Percentiles rank a stretch among this genome's conserved stretches.
Conservation (phyloP, 2,113 vertebrate species). For the Forbesichthys papilliferus region DNA sequence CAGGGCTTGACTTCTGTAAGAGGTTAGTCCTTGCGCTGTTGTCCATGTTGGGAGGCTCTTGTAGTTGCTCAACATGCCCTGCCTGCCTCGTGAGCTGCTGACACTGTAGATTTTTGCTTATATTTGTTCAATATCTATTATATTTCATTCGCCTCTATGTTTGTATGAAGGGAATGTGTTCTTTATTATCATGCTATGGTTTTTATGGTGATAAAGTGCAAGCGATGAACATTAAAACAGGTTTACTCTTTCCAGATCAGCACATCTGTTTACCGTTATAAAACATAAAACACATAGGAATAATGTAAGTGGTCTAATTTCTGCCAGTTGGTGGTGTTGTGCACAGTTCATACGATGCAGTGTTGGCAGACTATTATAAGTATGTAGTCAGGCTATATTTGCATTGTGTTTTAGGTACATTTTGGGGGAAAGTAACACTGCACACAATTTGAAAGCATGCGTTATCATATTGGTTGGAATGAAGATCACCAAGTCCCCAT, state of each 20-base stretch:
- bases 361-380: neutral
- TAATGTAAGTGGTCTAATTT: neutral
- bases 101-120: slow-evolving; percentile 22
- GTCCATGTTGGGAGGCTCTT: slow-evolving; percentile 1
- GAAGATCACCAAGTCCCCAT: neutral
- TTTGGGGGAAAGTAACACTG: slow-evolving; percentile 3
- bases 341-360: neutral
- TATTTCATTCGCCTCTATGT: slow-evolving; percentile 24
- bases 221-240: slow-evolving; percentile 17
- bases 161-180: slow-evolving; percentile 30
- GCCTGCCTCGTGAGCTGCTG: slow-evolving; percentile 25
- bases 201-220: slow-evolving; percentile 20
- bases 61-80: slow-evolving; percentile 13
- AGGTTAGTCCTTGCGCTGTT: neutral
- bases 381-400: neutral
- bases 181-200: slow-evolving; percentile 20
- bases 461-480: slow-evolving; percentile 2
- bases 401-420: slow-evolving; percentile 28
- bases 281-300: neutral
- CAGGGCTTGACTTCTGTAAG: neutral
- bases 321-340: slow-evolving; percentile 5
- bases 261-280: neutral
- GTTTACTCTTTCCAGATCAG: neutral
- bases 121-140: slow-evolving; percentile 17
- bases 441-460: slow-evolving; percentile 2